Evolutionary conservation across 2,888 invertebrate species (phyloP).

Genomic region (Megastigmus dorsalis): DNA sequence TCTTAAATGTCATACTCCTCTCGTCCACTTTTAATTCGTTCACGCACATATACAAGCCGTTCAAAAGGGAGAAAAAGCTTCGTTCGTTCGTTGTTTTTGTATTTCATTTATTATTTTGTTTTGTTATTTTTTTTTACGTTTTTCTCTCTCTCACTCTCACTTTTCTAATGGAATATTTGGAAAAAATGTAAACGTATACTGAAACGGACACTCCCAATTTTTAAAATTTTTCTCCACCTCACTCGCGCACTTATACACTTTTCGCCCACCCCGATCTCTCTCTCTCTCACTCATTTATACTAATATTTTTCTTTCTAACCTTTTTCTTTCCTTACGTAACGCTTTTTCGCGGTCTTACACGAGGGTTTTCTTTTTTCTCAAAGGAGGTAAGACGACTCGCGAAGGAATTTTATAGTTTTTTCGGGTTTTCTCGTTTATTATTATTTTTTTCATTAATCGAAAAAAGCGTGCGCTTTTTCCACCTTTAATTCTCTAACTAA

Average conservation of each 20-base stretch:
- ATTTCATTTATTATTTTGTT: constrained; percentile 37
- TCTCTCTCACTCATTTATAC: constrained; percentile 43
- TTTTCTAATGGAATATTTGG: constrained; percentile 45
- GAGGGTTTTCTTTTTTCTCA: neutral
- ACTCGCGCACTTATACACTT: constrained; percentile 15
- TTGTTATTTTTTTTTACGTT: constrained; percentile 24
- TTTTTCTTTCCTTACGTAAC: constrained; percentile 51
- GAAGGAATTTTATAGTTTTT: constrained; percentile 51
- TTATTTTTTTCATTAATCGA: constrained; percentile 25
- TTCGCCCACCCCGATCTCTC: constrained; percentile 23
- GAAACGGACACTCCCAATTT: constrained; percentile 17
- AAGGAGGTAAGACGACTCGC: constrained; percentile 51
- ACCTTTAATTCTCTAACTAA: constrained; percentile 54
- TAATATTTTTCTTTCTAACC: constrained; percentile 52
- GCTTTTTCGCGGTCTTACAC: constrained; percentile 51
- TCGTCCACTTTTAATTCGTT: neutral
- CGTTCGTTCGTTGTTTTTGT: constrained; percentile 53
- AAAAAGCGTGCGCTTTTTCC: constrained; percentile 23
- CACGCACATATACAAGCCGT: constrained; percentile 39
- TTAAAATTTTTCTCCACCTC: neutral
- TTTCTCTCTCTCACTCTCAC: constrained; percentile 29
- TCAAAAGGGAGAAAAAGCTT: constrained; percentile 54
- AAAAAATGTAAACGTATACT: constrained; percentile 44
- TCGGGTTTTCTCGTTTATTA: constrained; percentile 6
- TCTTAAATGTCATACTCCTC: neutral